Evolutionary conservation across 1,140 invertebrate species (phyloP), one percentile per base, ranked within the genome.

Genomic region (Orchesella cincta): DNA sequence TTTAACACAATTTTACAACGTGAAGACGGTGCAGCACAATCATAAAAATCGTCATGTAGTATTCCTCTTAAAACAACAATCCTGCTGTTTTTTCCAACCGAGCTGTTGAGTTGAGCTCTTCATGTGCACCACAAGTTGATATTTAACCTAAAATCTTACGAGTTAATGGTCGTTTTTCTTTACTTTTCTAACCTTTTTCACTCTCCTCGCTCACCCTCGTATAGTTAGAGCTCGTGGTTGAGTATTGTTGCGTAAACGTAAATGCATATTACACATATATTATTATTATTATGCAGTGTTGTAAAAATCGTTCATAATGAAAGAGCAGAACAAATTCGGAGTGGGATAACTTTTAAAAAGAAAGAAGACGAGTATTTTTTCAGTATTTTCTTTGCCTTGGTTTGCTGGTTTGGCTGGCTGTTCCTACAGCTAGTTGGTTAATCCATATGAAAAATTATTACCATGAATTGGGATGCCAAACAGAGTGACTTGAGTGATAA

Each of bases 11-110:
- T 57, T 57, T 57, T 57, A 57, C 52, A 57, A 57, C 52, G 23
- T 26, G 52, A 57, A 5, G 52, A 67, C 62, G 62, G 31, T 33
- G 31, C 3, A 67, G 62, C 26, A 67, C 26, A 29, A 29, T 67
- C 62, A 67, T 67, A 67, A 67, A 67, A 67, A 67, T 67, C 62
- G 62, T n/a, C 26, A 67, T 67, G 31, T 67, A 67, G 26, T 31
- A 12, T 67, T 29, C 31, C 62, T 67, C 62, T 67, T 29, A 67
- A 67, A 67, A 29, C 62, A 67, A 67, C 62, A 67, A 67, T 67
- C 62, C 62, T 31, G 62, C 62, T 67, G 62, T 23, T 67, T 26
- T n/a, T 33, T 67, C 62, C 62, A 67, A 67, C 31, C 12, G 62
- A 33, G 31, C 14, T 12, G 28, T n/a, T n/a, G 52, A 57, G 52